Base-by-base conservation (phyloP, 2,113 vertebrate genomes). In the Hylia prasina region DNA sequence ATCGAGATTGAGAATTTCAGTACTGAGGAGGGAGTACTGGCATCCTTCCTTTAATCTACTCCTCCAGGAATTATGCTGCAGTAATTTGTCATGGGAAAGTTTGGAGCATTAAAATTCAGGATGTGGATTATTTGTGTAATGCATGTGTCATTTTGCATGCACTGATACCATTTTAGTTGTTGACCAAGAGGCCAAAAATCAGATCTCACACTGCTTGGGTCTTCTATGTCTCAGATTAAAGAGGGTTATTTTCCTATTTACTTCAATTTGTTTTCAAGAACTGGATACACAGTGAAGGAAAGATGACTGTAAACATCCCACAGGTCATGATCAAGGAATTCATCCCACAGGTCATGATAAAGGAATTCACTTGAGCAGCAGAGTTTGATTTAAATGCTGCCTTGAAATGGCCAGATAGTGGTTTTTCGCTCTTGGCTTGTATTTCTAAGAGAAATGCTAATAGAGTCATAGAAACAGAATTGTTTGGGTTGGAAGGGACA, bases 391-490 rank as follows among this genome's bases (percentile, higher is more conserved):
- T 75, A 76, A 85, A 79, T 68, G 15, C 35, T 87, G 21, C 61
- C 57, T 40, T 79, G 61, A 82, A 40, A 40, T 40, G 22, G 7
- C 21, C 56, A 89, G 30, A 20, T 9, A 31, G 16, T 57, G 33
- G 0, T 16, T 58, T 86, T 66, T 60, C 7, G 31, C 11, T 47
- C 15, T 75, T 91, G 48, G 51, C 40, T 82, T 85, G 5, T 47
- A 60, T 66, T 84, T 87, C 54, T 76, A 56, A 71, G 47, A 51
- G 30, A 94, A 93, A 56, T 63, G 5, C 20, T 80, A 31, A 21
- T 37, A 28, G 15, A 56, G 35, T 61, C 0, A 0, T 27, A 54
- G 39, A 39, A 60, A 47, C 11, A 24, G 63, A 54, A 19, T 31
- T 30, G 14, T 42, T 69, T 47, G 70, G 3, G 2, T 40, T 68